Base-by-base conservation (phyloP, 2,888 invertebrate species). In the Xiphydria camelus region DNA sequence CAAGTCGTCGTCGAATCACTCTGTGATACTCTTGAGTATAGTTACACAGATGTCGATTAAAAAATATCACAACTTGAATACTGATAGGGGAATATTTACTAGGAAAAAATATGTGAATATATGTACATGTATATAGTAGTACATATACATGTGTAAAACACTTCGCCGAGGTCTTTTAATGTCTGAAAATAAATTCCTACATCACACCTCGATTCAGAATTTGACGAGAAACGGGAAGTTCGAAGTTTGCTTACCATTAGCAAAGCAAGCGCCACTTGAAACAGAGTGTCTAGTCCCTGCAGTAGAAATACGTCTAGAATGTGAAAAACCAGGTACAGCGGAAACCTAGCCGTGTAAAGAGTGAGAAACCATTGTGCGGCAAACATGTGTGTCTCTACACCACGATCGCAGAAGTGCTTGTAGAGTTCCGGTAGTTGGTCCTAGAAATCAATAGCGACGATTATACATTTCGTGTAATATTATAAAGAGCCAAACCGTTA, bases 311-410 rank as follows among this genome's bases (percentile, higher is more conserved):
- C 87, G 75, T 99, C 99, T 49, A 99, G 82, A 42, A 99, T 96
- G 75, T 94, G 94, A 79, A 96, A 99, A 21, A 99, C 92, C 79
- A 98, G 87, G 67, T 90, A 93, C 25, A 99, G 81, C 0, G 99
- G 99, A 78, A 99, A 99, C 68, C 98, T 88, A 21, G 99, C 98
- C 1, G 99, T 99, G 79, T 95, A 99, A n/a, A 99, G 82, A 0
- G 99, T 99, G 41, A 99, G 85, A 81, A 99, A 98, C 99, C 99
- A 99, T 78, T 99, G 99, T 4, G 94, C 95, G 15, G 98, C 98
- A 75, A 94, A 99, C 97, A 97, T 98, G 79, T 99, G 98, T 19
- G 94, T 90, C 77, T 99, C 98, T 36, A 99, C 88, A 53, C 79
- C 79, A 82, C 87, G 83, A 78, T 87, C 87, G 60, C 82, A 82